These are phyloP conservation scores for Drosophila colorata DNA, from an alignment of 2,888 invertebrate genomes.

Conservation along the genomic window DNA sequence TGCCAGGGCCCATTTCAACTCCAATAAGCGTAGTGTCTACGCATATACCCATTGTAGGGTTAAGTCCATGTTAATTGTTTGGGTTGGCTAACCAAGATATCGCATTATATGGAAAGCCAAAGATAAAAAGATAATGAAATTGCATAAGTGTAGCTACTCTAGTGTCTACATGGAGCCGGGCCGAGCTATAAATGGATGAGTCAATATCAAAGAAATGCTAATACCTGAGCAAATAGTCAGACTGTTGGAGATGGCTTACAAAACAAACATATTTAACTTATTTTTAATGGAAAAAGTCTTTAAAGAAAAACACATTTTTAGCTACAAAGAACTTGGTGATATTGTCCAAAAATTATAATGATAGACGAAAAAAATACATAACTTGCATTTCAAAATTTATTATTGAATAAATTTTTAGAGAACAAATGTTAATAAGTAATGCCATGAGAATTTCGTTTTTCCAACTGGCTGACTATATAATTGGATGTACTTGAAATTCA, in stretches of 20 bases:
- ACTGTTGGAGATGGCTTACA: too few species aligned
- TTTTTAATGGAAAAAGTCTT: too few species aligned
- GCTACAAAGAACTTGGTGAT: neutral
- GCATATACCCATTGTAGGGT: slow-evolving; percentile 1
- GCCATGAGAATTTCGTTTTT: slow-evolving; percentile 1
- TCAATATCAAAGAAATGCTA: slow-evolving; percentile 1
- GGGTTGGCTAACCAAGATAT: slow-evolving; percentile 26
- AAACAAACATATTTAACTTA: too few species aligned
- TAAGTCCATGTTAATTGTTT: slow-evolving; percentile 16
- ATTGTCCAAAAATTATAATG: too few species aligned
- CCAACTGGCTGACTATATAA: slow-evolving; percentile 1
- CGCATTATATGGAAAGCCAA: slow-evolving; percentile 1
- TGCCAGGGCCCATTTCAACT: slow-evolving; percentile 12
- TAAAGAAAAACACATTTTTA: neutral
- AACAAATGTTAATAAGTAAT: neutral
- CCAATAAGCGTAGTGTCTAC: slow-evolving; percentile 21
- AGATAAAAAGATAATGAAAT: slow-evolving; percentile 5
- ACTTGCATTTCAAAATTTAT: too few species aligned
- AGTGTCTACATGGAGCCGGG: too few species aligned
- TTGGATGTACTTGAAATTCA: neutral
- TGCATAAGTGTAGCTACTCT: slow-evolving; percentile 5
- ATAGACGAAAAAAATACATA: too few species aligned
- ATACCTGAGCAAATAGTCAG: neutral
- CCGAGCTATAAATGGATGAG: slow-evolving; percentile 1
- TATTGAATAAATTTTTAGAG: too few species aligned